Conservation (phyloP, 2,113 vertebrate genomes). For the Sinocyclocheilus anophthalmus region DNA sequence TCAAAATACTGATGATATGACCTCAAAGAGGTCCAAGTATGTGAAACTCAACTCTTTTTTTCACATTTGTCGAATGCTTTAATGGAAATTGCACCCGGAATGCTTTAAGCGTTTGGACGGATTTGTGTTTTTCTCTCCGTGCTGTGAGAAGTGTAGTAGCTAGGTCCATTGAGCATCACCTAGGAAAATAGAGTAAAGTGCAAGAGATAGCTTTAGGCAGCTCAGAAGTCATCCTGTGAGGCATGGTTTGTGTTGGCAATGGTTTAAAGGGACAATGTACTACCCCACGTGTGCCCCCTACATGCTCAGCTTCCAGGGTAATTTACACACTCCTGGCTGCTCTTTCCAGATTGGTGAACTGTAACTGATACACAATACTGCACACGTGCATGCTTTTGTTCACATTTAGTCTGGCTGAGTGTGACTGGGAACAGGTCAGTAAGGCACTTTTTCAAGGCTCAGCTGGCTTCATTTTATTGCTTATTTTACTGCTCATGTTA, state of each 20-base stretch:
- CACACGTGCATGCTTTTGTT: conserved; percentile 37
- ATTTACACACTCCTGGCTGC: conserved; percentile 18
- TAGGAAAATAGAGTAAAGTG: background rate
- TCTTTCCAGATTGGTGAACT: background rate
- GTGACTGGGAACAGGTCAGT: background rate
- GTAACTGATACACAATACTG: conserved; percentile 26
- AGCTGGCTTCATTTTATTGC: conserved; percentile 18
- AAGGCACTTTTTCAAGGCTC: conserved; percentile 15
- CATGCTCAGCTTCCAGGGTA: conserved; percentile 3
- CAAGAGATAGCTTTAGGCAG: conserved; percentile 5
- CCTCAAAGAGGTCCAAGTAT: background rate
- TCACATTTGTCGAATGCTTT: background rate
- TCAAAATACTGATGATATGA: conserved; percentile 3
- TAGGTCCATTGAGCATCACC: background rate
- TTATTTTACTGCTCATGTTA: conserved; percentile 23
- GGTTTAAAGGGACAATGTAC: conserved; percentile 27
- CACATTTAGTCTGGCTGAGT: conserved; percentile 19
- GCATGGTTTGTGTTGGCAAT: conserved; percentile 49
- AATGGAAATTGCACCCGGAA: background rate
- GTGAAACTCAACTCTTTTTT: background rate
- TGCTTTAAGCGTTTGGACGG: conserved; percentile 51
- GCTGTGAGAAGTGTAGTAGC: conserved; percentile 41
- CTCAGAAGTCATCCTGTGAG: too few species aligned
- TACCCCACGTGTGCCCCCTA: conserved; percentile 20
- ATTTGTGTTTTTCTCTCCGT: conserved; percentile 55